A percentile compares a stretch with the other conserved stretches of the same genome.
These are phyloP conservation scores for Ciconia boyciana DNA, from an alignment of 2,113 vertebrate species.

Conservation along the genomic window DNA sequence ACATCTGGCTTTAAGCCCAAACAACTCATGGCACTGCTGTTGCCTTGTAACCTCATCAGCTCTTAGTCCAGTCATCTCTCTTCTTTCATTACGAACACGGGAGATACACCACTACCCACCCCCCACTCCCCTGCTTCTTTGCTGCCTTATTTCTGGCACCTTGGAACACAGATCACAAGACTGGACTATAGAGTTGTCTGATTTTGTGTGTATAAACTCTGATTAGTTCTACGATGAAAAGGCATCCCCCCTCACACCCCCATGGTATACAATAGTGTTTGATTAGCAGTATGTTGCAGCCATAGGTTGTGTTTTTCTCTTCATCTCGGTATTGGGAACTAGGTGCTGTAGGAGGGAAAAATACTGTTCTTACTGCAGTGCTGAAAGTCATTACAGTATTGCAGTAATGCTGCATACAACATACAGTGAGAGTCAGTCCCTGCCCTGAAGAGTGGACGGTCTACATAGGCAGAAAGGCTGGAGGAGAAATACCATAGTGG, in stretches of 20 bases:
- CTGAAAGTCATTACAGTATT: not conserved
- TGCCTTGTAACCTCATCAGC: constrained; percentile 63
- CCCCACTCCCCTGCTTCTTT: not conserved
- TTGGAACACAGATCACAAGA: constrained; percentile 25
- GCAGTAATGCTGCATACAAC: not conserved
- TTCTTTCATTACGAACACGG: constrained; percentile 20
- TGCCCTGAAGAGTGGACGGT: not conserved
- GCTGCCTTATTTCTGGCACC: constrained; percentile 30
- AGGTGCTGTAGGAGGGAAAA: not conserved
- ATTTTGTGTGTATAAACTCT: constrained; percentile 9
- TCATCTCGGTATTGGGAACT: not conserved
- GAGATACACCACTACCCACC: not conserved
- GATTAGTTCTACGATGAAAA: not conserved
- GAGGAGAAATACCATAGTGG: not conserved
- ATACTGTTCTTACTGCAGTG: not conserved
- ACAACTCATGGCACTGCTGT: constrained; percentile 55
- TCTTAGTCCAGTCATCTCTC: constrained; percentile 55
- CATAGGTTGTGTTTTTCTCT: not conserved
- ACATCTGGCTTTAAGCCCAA: constrained; percentile 60
- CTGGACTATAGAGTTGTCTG: not conserved
- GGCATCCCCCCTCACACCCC: not conserved
- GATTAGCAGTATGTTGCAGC: not conserved
- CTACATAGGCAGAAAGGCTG: not conserved
- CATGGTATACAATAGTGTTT: not conserved
- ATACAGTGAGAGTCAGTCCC: not conserved